A percentile compares a stretch with the other conserved stretches of the same genome.
Evolutionary conservation across 23 tunicate genomes (phyloP).

Genomic region (Halocynthia aurantium): DNA sequence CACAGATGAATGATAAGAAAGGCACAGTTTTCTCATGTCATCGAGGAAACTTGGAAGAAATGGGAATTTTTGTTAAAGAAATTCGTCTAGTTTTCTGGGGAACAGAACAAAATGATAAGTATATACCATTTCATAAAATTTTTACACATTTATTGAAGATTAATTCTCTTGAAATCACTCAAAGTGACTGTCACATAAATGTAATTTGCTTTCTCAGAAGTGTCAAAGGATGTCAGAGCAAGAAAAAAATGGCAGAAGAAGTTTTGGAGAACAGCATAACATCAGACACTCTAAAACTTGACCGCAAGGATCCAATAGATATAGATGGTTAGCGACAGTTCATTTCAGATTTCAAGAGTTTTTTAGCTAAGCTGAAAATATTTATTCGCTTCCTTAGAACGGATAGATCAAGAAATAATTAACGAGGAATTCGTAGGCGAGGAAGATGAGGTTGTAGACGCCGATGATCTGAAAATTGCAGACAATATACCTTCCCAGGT

Average conservation of each 20-base stretch:
- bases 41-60: constrained; percentile 7
- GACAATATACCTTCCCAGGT: neutral
- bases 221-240: constrained; percentile 7
- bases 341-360: constrained; percentile 1
- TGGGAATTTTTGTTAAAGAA: constrained; percentile 10
- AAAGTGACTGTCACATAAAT: neutral
- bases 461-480: neutral
- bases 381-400: constrained; percentile 1
- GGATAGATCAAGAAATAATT: constrained; percentile 23
- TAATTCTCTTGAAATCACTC: too few relatives aligned
- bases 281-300: constrained; percentile 1
- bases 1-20: constrained; percentile 9
- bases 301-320: constrained; percentile 15
- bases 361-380: neutral
- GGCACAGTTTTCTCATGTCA: constrained; percentile 7
- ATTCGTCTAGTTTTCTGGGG: constrained; percentile 18
- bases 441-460: neutral
- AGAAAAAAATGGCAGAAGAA: constrained; percentile 16
- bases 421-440: constrained; percentile 19
- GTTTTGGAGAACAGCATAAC: constrained; percentile 3
- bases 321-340: neutral
- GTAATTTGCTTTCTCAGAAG: neutral
- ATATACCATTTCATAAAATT: neutral
- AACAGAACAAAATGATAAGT: constrained; percentile 1
- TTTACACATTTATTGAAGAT: too few relatives aligned